phyloP scores from a whole-genome alignment of 2,888 invertebrate species.

The Poecilobothrus nobilitatus region DNA sequence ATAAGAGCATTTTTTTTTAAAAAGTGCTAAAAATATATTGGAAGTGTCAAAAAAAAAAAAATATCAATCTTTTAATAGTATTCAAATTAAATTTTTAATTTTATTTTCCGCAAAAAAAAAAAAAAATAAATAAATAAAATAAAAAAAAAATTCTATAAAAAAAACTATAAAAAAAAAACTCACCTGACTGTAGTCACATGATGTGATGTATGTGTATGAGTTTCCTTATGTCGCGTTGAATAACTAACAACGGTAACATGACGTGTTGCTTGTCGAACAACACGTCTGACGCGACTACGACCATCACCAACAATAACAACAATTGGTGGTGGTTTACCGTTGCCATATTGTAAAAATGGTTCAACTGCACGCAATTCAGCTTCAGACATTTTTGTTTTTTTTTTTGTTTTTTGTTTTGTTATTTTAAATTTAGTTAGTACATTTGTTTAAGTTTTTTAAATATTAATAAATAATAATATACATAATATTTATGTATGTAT shows the following conservation, averaged over 20 bases:
- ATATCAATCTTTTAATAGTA: too few species aligned
- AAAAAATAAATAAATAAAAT: too few species aligned
- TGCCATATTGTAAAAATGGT: slow-evolving; percentile 41
- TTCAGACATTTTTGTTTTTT: slow-evolving; percentile 25
- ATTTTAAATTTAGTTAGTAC: slow-evolving; percentile 11
- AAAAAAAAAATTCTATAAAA: too few species aligned
- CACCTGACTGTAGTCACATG: slow-evolving; percentile 46
- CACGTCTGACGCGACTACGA: slow-evolving; percentile 42
- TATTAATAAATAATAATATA: too few species aligned
- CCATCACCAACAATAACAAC: slow-evolving; percentile 44
- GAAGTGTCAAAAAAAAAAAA: too few species aligned
- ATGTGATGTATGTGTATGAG: slow-evolving; percentile 43
- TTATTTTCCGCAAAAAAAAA: too few species aligned
- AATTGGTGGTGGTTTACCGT: slow-evolving; percentile 40
- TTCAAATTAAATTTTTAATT: too few species aligned
- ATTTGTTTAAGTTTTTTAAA: not conserved
- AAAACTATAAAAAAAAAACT: slow-evolving; percentile 22
- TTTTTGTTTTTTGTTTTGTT: slow-evolving; percentile 23
- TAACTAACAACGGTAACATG: slow-evolving; percentile 45
- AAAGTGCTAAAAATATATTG: too few species aligned
- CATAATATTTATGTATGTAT: not conserved
- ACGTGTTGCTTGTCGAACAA: slow-evolving; percentile 42
- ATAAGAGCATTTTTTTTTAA: too few species aligned
- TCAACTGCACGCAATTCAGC: slow-evolving; percentile 26
- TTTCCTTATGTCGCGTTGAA: slow-evolving; percentile 43